Base-by-base conservation (phyloP, 2,797 vertebrate species). In the Melanotaenia parkinsoni region DNA sequence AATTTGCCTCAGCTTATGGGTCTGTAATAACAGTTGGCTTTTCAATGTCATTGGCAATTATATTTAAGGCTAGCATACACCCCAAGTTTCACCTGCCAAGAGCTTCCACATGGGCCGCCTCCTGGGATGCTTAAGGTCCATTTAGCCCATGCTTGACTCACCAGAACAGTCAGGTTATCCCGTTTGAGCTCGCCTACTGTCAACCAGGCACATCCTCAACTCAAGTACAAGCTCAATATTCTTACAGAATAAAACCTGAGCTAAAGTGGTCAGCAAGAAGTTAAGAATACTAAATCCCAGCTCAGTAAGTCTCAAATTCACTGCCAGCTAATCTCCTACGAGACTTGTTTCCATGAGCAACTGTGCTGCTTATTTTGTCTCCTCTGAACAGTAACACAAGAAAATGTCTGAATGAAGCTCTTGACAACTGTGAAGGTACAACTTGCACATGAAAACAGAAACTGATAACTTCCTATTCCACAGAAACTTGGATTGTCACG, bases 201-300 rank as follows among this genome's bases (percentile, higher is more conserved):
- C 69, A 58, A 74, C 59, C 74, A 83, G 81, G 70, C 83, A 82
- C 73, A 32, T 70, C 74, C 61, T 66, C 68, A 1, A 83, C 80
- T 86, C 82, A 86, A 83, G 77, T 83, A 86, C 69, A 66, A 51
- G 74, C 79, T 79, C 67, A 65, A 67, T 74, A 67, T 70, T 72
- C 77, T 59, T 51, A 8, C 50, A 16, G 71, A 69, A 81, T 64
- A 79, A 86, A 86, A 77, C 77, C 72, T 71, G 35, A 8, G 57
- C 67, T 70, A 30, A 37, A 70, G 66, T n/a, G 33, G 38, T 54
- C 73, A 33, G 72, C 70, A 38, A 16, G 45, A 64, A 14, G 43
- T 53, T 54, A 33, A 65, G 84, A 77, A 77, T 66, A 73, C 67
- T 76, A 73, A 70, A 63, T 40, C 24, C 65, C 67, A 59, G 18